Conservation (phyloP, 2,797 vertebrate species). For the Coreius guichenoti region DNA sequence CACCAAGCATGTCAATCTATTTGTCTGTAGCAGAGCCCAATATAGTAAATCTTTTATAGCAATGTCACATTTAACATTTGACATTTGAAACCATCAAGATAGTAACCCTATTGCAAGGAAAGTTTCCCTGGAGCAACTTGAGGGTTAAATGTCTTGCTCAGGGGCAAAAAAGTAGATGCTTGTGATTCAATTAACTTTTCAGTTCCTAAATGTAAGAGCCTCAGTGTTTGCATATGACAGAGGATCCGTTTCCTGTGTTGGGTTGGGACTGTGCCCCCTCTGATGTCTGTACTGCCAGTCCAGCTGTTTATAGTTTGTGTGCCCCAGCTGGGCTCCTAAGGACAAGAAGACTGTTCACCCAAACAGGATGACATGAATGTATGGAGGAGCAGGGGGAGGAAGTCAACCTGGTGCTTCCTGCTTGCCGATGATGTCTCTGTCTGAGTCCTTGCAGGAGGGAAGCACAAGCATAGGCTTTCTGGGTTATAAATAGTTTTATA, state of each 20-base stretch:
- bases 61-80: neutral
- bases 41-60: neutral
- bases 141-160: slow-evolving; percentile 1
- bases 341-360: slow-evolving; percentile 48
- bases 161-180: neutral
- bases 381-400: slow-evolving; percentile 46
- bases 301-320: slow-evolving; percentile 57
- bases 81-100: neutral
- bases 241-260: slow-evolving; percentile 22
- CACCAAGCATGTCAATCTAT: neutral
- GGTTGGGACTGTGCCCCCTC: slow-evolving; percentile 1
- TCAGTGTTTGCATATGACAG: neutral
- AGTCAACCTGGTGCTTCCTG: slow-evolving; percentile 58
- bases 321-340: slow-evolving; percentile 58
- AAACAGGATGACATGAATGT: slow-evolving; percentile 56
- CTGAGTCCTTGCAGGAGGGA: slow-evolving; percentile 43
- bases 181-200: slow-evolving; percentile 28
- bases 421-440: slow-evolving; percentile 31
- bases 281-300: slow-evolving; percentile 49
- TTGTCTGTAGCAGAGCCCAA: neutral
- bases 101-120: neutral
- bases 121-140: neutral
- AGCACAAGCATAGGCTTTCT: slow-evolving; percentile 46
- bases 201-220: slow-evolving; percentile 14
- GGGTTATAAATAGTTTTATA: slow-evolving; percentile 57